These are phyloP conservation scores for Danionella cerebrum DNA, from an alignment of 2,113 vertebrate species.

Conservation along the genomic window DNA sequence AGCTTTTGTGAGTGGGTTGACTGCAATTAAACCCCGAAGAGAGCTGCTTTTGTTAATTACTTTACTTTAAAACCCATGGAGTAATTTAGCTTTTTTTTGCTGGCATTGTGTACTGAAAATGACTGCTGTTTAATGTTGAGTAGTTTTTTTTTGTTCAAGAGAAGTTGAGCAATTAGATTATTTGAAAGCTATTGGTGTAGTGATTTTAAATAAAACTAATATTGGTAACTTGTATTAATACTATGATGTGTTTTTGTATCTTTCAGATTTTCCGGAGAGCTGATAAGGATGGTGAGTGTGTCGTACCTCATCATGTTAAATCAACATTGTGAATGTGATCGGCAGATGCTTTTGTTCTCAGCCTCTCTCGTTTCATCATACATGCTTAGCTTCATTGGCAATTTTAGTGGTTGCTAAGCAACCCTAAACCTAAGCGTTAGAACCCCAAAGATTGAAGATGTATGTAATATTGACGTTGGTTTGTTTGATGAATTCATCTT, in stretches of 20 bases:
- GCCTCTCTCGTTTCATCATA: not conserved
- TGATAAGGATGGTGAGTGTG: conserved; percentile 41
- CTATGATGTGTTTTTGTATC: not conserved
- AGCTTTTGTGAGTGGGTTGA: not conserved
- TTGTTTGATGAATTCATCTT: no score
- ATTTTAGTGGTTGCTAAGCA: no score
- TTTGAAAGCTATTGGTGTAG: not conserved
- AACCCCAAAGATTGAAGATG: no score
- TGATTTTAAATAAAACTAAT: not conserved
- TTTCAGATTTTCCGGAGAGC: conserved; percentile 45
- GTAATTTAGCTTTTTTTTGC: not conserved
- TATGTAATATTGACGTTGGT: no score
- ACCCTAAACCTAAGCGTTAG: no score
- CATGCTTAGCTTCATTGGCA: no score
- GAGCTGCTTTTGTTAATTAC: not conserved
- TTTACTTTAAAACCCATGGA: not conserved
- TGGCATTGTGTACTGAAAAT: not conserved
- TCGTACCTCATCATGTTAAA: not conserved
- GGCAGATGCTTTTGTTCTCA: not conserved
- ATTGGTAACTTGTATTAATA: not conserved
- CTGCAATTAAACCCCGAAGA: not conserved
- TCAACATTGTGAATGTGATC: not conserved
- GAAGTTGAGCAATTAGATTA: no score
- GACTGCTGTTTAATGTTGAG: no score
- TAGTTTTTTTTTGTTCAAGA: no score